Base-by-base conservation (phyloP, 2,113 vertebrate species). In the Monarcha castaneiventris region DNA sequence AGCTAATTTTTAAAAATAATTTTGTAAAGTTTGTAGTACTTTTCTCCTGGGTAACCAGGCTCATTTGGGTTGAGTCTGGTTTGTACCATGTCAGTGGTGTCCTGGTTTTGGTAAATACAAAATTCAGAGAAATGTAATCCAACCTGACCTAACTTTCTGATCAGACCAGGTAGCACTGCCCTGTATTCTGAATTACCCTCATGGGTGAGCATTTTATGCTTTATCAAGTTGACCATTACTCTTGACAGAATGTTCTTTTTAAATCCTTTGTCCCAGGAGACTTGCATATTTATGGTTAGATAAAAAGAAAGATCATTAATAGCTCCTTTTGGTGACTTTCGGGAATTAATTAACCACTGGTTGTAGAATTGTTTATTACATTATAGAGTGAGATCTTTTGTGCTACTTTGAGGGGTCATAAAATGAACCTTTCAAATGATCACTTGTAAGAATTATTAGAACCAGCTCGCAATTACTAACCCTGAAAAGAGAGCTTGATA, bases 301-400 rank as follows among this genome's bases (percentile, higher is more conserved):
- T 96, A 96, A 94, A 97, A 97, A 64, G 75, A 90, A 92, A 97
- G 87, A 97, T 96, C 87, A 96, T 95, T 96, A 97, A 91, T 96
- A 94, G 87, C 83, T 90, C 87, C 79, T 96, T 84, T 84, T 91
- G 93, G 91, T 92, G 93, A 96, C 93, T 94, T 86, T 82, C 69
- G 87, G 84, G 89, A 95, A 97, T 97, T 97, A 97, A 98, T 98
- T 97, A 97, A 96, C 84, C 89, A 86, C 94, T 96, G 94, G 69
- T 93, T 95, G 94, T 94, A 94, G 93, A 96, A 98, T 97, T 98
- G 95, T 96, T 97, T 94, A 89, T 94, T 96, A 91, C 87, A 64
- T 96, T 92, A 92, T 79, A 64, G 93, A 97, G 84, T 94, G 95
- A 93, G 69, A 90, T 97, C 94, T 93, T 96, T 96, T 90, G 72